These are phyloP conservation scores for Galeopsomyia nigrocyanea DNA, from an alignment of 2,888 invertebrate genomes.

Conservation along the genomic window DNA sequence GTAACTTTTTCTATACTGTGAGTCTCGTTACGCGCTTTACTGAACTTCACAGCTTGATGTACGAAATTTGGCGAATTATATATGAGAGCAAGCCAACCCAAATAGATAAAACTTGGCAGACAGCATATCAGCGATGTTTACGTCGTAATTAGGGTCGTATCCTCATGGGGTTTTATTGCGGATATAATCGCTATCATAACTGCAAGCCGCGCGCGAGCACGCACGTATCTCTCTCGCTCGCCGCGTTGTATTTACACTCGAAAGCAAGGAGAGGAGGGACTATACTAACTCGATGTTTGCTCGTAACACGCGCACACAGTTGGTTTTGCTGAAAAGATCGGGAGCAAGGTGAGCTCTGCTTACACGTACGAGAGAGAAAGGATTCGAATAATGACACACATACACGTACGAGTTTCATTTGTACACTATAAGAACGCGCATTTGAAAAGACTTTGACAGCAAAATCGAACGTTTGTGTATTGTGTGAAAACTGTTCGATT, in stretches of 20 bases:
- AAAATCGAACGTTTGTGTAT: neutral
- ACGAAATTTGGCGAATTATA: too few species aligned
- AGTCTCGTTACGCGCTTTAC: too few species aligned
- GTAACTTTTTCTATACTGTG: too few species aligned
- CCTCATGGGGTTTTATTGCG: neutral
- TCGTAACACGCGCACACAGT: neutral
- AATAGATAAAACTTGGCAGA: too few species aligned
- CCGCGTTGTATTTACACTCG: slow-evolving; percentile 6
- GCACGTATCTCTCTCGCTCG: neutral
- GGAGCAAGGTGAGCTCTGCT: slow-evolving; percentile 30
- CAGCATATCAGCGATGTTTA: too few species aligned
- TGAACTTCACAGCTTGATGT: too few species aligned
- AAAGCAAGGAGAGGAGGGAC: neutral
- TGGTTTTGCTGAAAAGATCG: slow-evolving; percentile 23
- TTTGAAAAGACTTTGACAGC: neutral
- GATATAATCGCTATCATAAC: slow-evolving; percentile 12
- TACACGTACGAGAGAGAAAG: slow-evolving; percentile 19
- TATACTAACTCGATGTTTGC: too few species aligned
- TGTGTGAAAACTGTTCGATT: too few species aligned
- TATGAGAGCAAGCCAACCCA: too few species aligned
- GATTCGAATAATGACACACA: slow-evolving; percentile 22
- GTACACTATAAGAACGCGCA: neutral
- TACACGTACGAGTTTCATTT: slow-evolving; percentile 12
- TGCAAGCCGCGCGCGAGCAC: neutral
- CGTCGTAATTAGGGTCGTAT: neutral